Percentiles rank a stretch among this genome's conserved stretches.
phyloP scores from a whole-genome alignment of 2,797 vertebrate genomes.

The Malacoraja senta region DNA sequence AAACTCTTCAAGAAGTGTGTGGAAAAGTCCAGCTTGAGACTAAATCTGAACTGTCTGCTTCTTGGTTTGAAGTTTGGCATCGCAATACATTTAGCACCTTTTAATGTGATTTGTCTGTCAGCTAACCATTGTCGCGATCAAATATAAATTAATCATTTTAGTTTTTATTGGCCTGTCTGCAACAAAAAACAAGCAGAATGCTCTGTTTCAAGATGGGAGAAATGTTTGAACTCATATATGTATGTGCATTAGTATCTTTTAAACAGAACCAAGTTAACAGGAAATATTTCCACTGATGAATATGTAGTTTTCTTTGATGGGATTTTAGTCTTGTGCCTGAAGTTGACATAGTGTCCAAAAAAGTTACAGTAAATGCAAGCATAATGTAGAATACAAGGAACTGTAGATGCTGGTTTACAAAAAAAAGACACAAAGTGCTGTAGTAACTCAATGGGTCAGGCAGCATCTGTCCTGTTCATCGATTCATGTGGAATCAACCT shows the following conservation, averaged over 20 bases:
- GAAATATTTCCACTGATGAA: not conserved
- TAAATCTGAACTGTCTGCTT: not conserved
- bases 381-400: not conserved
- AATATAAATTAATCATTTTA: not conserved
- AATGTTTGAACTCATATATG: not conserved
- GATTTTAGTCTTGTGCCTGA: not conserved
- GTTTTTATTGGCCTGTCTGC: not conserved
- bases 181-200: not conserved
- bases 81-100: not conserved
- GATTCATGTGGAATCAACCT: too few species aligned
- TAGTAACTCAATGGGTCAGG: too few species aligned
- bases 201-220: not conserved
- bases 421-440: too few species aligned
- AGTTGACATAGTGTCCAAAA: not conserved
- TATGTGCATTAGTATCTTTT: not conserved
- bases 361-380: not conserved
- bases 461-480: too few species aligned
- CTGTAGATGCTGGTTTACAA: too few species aligned
- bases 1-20: not conserved
- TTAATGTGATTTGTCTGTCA: not conserved
- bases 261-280: not conserved
- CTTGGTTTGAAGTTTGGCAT: too few species aligned
- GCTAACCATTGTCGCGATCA: not conserved
- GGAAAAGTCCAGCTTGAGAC: not conserved
- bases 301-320: not conserved